phyloP scores from a whole-genome alignment of 1,140 invertebrate species.

The Bombus vancouverensis region DNA sequence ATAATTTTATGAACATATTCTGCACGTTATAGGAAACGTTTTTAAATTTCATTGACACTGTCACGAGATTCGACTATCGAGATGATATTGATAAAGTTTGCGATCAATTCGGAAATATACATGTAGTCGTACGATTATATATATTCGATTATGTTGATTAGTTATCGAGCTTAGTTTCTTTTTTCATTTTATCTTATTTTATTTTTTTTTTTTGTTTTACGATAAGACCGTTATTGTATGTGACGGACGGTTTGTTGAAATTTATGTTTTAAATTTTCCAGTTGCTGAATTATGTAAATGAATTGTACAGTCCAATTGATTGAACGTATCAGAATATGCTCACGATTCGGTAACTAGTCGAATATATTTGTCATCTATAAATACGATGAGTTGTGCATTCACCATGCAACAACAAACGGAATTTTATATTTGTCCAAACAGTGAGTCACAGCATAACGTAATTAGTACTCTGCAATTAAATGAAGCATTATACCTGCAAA shows the following conservation, averaged over 20 bases:
- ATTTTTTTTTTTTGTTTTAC: neutral
- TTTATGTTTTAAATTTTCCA: constrained; percentile 4
- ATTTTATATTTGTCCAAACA: constrained; percentile 16
- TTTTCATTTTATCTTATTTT: neutral
- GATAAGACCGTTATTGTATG: neutral
- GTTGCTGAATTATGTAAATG: neutral
- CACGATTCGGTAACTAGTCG: neutral
- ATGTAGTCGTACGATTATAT: too few species aligned
- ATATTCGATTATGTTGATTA: too few species aligned
- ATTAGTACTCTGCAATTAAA: constrained; percentile 11
- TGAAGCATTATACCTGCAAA: neutral
- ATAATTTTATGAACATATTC: too few species aligned
- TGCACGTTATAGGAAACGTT: too few species aligned
- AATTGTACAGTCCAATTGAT: neutral
- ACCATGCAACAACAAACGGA: neutral
- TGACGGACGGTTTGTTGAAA: neutral
- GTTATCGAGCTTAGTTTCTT: neutral
- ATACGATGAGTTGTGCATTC: constrained; percentile 1
- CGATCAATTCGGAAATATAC: too few species aligned
- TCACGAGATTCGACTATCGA: too few species aligned
- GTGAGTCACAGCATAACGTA: neutral
- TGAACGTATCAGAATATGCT: constrained; percentile 11
- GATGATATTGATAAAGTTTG: too few species aligned
- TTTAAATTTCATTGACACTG: too few species aligned
- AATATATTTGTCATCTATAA: constrained; percentile 3